Conservation (phyloP, 2,113 vertebrate species). For the Microcebus murinus region DNA sequence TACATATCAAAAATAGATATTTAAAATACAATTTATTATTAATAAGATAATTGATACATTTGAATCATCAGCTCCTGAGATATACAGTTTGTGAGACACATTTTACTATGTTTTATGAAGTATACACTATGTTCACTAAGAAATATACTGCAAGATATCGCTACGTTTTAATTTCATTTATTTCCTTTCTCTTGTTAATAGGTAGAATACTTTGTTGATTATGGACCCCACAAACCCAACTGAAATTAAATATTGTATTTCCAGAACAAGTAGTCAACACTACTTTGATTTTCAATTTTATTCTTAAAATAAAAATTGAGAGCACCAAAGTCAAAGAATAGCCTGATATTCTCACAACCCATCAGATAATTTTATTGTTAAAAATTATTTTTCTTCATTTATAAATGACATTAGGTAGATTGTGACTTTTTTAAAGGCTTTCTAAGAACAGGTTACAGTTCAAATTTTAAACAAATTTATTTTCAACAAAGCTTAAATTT, state of each 20-base stretch:
- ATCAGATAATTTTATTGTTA: neutral
- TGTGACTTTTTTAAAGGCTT: neutral
- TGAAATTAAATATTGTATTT: conserved; percentile 31
- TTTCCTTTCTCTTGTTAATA: neutral
- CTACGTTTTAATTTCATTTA: conserved; percentile 32
- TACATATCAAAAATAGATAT: neutral
- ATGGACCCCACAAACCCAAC: neutral
- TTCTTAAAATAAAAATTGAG: conserved; percentile 41
- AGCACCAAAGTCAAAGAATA: neutral
- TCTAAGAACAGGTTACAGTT: neutral
- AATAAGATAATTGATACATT: neutral
- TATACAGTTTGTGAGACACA: neutral
- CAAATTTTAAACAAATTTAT: conserved; percentile 42
- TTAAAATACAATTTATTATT: conserved; percentile 6
- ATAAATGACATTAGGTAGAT: neutral
- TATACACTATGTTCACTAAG: neutral
- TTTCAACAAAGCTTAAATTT: conserved; percentile 44
- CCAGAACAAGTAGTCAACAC: neutral
- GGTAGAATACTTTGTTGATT: neutral
- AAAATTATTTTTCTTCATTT: conserved; percentile 12
- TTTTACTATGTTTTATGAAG: neutral
- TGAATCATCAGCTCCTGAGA: neutral
- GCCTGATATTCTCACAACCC: neutral
- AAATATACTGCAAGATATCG: neutral
- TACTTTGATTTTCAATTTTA: conserved; percentile 21